Base-by-base conservation (phyloP, 1,140 invertebrate species). In the Armadillidium nasatum region DNA sequence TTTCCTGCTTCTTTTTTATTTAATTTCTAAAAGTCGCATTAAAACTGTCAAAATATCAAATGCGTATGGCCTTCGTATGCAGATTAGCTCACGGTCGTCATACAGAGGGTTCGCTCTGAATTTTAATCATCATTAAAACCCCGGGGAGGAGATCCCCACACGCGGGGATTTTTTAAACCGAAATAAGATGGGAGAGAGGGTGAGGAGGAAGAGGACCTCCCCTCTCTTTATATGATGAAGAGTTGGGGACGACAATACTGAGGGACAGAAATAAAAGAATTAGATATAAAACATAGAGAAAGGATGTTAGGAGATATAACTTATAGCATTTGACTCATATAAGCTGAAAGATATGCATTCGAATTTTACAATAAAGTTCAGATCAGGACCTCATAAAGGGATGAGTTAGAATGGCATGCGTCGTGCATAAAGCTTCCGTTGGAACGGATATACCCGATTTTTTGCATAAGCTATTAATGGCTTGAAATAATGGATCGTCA, bases 31-130 rank as follows among this genome's bases (percentile, higher is more conserved):
- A 22, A 50, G 72, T 50, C 72, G 50, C 72, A 73, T 73, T 73
- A 73, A 50, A 73, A 73, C 72, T 73, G 72, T 73, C 72, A 73
- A 73, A 73, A 73, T 73, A 73, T 73, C 72, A 73, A 73, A 73
- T 73, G 72, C 72, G 72, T 73, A 73, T 73, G 72, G 72, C 72
- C 72, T 54, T 13, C 50, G 72, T 73, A 73, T 73, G 72, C 72
- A 73, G 54, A 73, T 73, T 46, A 73, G 72, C 45, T 73, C 72
- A 23, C 23, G 50, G 72, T 54, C 50, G 72, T 73, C 72, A 73
- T 73, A 73, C 50, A 73, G 72, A 50, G 72, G 72, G 72, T 45
- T 50, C 72, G 50, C 44, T 23, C 50, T 23, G 72, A 46, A 73
- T 73, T 73, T 50, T 73, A 73, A 73, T 73, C 72, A 73, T 73